Base-by-base conservation (phyloP, 1,140 invertebrate species). In the Lineus longissimus region DNA sequence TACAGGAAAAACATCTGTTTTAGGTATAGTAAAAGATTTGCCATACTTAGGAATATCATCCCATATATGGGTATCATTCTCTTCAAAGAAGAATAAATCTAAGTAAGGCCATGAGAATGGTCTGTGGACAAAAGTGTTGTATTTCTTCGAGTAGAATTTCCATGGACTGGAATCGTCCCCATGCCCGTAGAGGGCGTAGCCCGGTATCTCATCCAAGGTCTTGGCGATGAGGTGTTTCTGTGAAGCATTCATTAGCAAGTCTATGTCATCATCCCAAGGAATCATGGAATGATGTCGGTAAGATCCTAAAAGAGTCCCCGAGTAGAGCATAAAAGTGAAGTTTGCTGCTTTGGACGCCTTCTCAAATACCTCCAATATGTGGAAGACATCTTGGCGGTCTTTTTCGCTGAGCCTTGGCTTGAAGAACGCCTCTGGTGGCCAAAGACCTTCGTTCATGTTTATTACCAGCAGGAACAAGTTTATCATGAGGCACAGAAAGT, bases 81-180 rank as follows among this genome's bases (percentile, higher is more conserved):
- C 71, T 0, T 22, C 30, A 61, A 70, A 77, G 61, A 79, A 76
- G 61, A 77, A 79, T 41, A 79, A 73, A 55, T 79, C 77, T 25
- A 79, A 62, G 61, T 70, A 79, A 15, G 77, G 77, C 75, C 74
- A 79, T 17, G 69, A 56, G 55, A 64, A 70, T 2, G 63, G 45
- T 59, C 55, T 47, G n/a, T 68, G 55, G 9, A 54, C 23, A n/a
- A 72, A 60, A 2, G 61, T 61, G 0, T 60, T 45, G 6, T 62
- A 9, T 9, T 41, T 41, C 17, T 56, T 65, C 58, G 61, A 60
- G 43, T 63, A 73, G 40, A 76, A 74, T 61, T 76, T 76, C 71
- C 71, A 76, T 19, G 69, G 68, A 15, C 33, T 36, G 6, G 6
- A 4, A 6, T 60, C 19, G 15, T 40, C 33, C 25, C 41, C 31